Percentiles rank a stretch among this genome's conserved stretches.
Conservation (phyloP, 2,797 vertebrate genomes). For the Buceros bicornis region DNA sequence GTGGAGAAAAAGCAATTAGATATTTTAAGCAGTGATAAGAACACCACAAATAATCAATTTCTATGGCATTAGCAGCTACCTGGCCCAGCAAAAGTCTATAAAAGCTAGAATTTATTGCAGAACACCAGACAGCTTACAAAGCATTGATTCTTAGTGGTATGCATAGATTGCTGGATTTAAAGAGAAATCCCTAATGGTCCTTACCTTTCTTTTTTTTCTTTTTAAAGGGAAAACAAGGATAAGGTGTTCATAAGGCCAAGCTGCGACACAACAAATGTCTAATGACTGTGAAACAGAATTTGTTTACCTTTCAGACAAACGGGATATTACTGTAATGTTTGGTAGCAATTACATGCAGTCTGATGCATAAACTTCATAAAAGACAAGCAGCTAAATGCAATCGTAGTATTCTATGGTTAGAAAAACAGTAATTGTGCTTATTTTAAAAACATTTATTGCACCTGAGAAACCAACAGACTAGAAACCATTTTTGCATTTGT, state of each 20-base stretch:
- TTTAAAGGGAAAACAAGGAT: constrained; percentile 50
- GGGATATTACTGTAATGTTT: constrained; percentile 27
- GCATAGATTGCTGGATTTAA: constrained; percentile 68
- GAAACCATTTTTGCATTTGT: constrained; percentile 36
- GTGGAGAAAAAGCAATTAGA: constrained; percentile 79
- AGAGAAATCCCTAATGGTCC: constrained; percentile 66
- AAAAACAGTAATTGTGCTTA: constrained; percentile 59
- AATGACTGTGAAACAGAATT: constrained; percentile 53
- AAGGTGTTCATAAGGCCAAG: constrained; percentile 26
- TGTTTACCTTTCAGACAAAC: constrained; percentile 59
- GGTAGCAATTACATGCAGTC: constrained; percentile 64
- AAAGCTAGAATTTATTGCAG: constrained; percentile 75
- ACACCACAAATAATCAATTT: constrained; percentile 79
- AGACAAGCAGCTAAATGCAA: constrained; percentile 51
- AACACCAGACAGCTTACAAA: constrained; percentile 60
- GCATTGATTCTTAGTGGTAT: constrained; percentile 64
- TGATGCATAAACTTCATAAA: constrained; percentile 46
- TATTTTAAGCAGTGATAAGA: constrained; percentile 81
- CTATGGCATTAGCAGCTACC: constrained; percentile 73
- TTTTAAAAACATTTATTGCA: constrained; percentile 64
- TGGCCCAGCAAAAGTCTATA: constrained; percentile 74
- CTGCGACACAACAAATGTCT: constrained; percentile 47
- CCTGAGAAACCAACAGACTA: constrained; percentile 17
- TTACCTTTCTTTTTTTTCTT: constrained; percentile 43
- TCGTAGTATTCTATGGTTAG: constrained; percentile 3